Evolutionary conservation across 2,113 vertebrate genomes (phyloP).

Genomic region (Neolamprologus modestus): DNA sequence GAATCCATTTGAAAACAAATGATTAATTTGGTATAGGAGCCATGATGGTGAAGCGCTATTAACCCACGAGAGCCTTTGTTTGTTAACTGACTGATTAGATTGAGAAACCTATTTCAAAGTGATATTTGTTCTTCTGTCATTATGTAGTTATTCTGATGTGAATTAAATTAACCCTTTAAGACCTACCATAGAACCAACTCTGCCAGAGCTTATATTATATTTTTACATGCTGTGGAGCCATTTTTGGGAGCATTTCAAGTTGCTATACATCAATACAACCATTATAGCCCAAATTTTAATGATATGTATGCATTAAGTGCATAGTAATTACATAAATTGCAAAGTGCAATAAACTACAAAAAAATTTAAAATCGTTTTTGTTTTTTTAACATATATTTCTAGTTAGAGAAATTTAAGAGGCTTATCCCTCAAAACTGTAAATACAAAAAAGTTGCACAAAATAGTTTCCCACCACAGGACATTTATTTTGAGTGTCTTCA

Average conservation of each 20-base stretch:
- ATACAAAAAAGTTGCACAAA: no score
- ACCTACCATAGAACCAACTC: fast-evolving
- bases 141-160: neutral
- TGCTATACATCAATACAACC: no score
- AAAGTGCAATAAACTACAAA: no score
- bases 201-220: fast-evolving
- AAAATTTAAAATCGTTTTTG: fast-evolving
- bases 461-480: no score
- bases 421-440: no score
- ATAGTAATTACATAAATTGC: no score
- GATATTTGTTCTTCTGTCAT: neutral
- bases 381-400: no score
- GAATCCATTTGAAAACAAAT: conserved; percentile 11
- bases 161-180: neutral
- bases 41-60: neutral
- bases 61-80: neutral
- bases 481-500: no score
- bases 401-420: no score
- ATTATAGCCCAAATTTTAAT: fast-evolving
- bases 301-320: fast-evolving
- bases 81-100: neutral
- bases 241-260: no score
- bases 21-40: neutral
- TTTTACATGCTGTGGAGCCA: fast-evolving
- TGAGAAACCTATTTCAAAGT: neutral